A percentile compares a stretch with the other conserved stretches of the same genome.
Conservation (phyloP, 1,140 invertebrate species). For the Asobara japonica region DNA sequence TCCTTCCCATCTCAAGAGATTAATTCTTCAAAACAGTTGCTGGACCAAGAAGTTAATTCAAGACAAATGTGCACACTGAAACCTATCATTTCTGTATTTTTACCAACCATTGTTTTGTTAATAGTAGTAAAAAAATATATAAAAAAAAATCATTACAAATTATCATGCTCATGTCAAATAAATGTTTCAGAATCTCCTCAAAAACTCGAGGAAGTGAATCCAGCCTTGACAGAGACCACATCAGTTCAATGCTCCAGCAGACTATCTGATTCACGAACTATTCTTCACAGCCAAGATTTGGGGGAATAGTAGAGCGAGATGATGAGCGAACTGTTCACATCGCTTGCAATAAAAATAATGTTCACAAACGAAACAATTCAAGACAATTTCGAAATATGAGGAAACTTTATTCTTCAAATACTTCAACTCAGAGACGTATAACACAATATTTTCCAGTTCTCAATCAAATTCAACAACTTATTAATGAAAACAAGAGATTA, state of each 20-base stretch:
- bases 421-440: no score
- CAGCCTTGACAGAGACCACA: neutral
- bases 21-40: neutral
- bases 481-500: no score
- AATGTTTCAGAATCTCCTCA: no score
- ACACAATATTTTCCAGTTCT: no score
- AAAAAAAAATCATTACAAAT: neutral
- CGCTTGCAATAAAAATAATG: neutral
- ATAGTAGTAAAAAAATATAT: neutral
- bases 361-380: no score
- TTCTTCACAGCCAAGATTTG: neutral
- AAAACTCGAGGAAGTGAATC: neutral
- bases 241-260: neutral
- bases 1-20: no score
- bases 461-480: no score
- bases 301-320: neutral
- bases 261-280: neutral
- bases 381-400: no score
- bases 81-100: neutral
- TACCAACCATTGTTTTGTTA: neutral
- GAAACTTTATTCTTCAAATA: no score
- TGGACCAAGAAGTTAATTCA: neutral
- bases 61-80: neutral
- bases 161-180: neutral
- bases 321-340: neutral